Evolutionary conservation across 2,888 invertebrate species (phyloP).

Genomic region (Leptopterna dolabrata): DNA sequence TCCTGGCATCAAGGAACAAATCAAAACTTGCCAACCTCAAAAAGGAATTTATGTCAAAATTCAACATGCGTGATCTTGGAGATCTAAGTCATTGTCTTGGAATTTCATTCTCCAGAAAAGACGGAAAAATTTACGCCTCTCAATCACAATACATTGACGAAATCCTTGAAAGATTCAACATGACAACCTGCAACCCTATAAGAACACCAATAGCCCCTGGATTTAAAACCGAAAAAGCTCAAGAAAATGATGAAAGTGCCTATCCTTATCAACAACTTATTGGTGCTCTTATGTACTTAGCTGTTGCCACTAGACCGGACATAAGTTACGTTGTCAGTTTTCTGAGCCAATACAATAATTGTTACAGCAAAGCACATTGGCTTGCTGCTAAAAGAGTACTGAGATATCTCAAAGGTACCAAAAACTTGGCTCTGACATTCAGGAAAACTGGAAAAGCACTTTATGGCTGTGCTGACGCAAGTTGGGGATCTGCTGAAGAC

Average conservation of each 20-base stretch:
- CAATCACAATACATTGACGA: background rate
- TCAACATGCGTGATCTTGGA: background rate
- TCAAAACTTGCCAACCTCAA: background rate
- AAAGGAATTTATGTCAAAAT: background rate
- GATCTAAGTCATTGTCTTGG: background rate
- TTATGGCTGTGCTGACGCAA: too few species aligned
- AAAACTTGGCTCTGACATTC: too few species aligned
- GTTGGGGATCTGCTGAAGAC: too few species aligned
- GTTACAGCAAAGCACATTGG: too few species aligned
- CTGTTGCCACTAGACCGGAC: too few species aligned
- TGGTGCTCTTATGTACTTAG: too few species aligned
- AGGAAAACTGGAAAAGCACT: too few species aligned
- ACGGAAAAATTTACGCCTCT: background rate
- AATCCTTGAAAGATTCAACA: conserved; percentile 6
- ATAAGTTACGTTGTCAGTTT: too few species aligned
- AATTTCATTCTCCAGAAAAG: background rate
- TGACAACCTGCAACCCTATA: background rate
- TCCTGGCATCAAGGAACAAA: background rate
- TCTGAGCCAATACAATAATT: too few species aligned
- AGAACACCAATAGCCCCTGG: background rate
- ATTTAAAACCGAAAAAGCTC: background rate
- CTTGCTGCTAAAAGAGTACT: too few species aligned
- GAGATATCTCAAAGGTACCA: too few species aligned
- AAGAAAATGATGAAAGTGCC: background rate
- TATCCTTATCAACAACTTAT: too few species aligned